These are phyloP conservation scores for Iphiclides podalirius DNA, from an alignment of 2,888 invertebrate genomes.

Conservation along the genomic window DNA sequence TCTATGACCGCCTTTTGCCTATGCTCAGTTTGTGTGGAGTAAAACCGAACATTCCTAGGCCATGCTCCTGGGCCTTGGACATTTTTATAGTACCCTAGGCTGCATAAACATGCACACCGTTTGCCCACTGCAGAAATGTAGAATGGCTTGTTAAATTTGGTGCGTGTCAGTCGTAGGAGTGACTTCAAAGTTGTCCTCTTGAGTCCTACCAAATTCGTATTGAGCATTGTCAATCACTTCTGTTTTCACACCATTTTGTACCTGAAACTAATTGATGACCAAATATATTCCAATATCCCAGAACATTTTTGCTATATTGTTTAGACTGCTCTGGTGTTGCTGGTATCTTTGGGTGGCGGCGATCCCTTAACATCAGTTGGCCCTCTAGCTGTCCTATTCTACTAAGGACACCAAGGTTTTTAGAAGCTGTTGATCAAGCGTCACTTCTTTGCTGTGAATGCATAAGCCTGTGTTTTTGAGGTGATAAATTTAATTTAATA, in stretches of 20 bases:
- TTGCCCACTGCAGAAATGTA: neutral
- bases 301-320: no score
- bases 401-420: no score
- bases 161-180: neutral
- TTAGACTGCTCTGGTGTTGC: neutral
- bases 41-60: conserved; percentile 38
- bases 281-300: neutral
- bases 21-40: conserved; percentile 66
- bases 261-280: neutral
- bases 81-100: conserved; percentile 31
- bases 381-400: no score
- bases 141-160: neutral
- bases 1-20: conserved; percentile 69
- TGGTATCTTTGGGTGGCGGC: neutral
- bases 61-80: conserved; percentile 28
- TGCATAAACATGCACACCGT: conserved; percentile 30
- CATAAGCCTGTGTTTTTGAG: no score
- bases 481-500: no score
- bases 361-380: no score
- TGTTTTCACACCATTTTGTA: conserved; percentile 8
- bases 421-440: no score
- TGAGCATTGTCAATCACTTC: conserved; percentile 5
- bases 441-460: no score
- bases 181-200: conserved; percentile 10
- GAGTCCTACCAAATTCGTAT: conserved; percentile 5